A percentile compares a stretch with the other conserved stretches of the same genome.
Evolutionary conservation across 2,113 vertebrate species (phyloP).

Genomic region (Tyrannus savana): DNA sequence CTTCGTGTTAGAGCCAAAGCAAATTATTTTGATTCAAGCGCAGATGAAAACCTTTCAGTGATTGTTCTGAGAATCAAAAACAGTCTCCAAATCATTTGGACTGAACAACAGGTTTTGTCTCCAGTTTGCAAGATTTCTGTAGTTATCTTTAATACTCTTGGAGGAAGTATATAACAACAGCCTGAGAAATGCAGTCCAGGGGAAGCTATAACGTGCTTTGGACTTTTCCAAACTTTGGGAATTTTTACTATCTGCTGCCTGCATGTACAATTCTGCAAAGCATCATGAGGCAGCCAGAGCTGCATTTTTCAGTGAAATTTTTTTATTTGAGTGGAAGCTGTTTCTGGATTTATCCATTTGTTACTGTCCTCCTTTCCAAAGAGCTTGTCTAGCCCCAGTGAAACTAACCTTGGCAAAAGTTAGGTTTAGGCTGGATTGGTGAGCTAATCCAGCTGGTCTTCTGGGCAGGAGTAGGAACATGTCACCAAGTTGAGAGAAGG

Average conservation of each 20-base stretch:
- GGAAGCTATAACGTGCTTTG: neutral
- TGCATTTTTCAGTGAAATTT: accelerated
- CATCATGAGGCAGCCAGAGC: neutral
- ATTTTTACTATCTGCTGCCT: neutral
- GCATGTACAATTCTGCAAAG: neutral
- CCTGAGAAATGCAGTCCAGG: neutral
- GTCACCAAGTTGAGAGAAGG: neutral
- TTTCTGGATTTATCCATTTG: neutral
- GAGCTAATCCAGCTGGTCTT: neutral
- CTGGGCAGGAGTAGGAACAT: neutral
- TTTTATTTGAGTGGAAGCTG: neutral
- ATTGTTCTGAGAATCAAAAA: neutral
- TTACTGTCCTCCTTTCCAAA: neutral
- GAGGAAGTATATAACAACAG: neutral
- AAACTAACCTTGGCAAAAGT: neutral
- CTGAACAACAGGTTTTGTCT: neutral
- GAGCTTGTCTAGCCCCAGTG: neutral
- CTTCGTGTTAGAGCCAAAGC: neutral
- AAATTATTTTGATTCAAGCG: neutral
- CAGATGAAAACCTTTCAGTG: neutral
- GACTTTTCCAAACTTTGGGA: neutral
- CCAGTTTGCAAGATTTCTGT: neutral
- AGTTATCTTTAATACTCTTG: neutral
- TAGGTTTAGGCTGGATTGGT: neutral
- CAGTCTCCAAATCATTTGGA: neutral